Conservation (phyloP, 2,113 vertebrate genomes). For the Nicator chloris region DNA sequence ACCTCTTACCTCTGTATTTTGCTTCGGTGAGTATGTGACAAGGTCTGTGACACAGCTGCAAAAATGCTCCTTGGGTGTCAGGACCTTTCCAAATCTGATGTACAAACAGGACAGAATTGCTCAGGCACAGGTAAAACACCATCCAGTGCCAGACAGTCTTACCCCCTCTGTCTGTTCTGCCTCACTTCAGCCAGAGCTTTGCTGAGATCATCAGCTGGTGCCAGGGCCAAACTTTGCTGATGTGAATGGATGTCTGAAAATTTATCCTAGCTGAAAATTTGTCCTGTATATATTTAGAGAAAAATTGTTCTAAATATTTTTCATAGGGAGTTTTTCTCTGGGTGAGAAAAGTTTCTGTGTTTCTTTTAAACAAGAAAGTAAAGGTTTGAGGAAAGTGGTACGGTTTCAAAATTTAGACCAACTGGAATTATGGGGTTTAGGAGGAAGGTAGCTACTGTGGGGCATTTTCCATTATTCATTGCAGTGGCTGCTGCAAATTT, state of each 20-base stretch:
- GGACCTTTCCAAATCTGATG: background rate
- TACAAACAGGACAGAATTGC: background rate
- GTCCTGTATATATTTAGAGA: background rate
- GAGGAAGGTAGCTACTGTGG: background rate
- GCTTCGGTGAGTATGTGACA: slow-evolving; percentile 78
- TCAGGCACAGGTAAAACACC: background rate
- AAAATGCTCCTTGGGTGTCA: background rate
- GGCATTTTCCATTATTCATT: background rate
- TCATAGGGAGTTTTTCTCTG: background rate
- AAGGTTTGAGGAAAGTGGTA: background rate
- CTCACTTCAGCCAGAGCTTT: background rate
- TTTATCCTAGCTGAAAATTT: background rate
- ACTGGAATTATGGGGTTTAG: background rate
- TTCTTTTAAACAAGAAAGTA: background rate
- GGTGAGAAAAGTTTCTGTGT: background rate
- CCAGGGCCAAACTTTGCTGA: background rate
- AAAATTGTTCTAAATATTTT: background rate
- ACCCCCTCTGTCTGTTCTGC: background rate
- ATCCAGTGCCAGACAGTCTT: background rate
- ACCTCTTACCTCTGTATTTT: slow-evolving; percentile 78
- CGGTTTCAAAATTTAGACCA: background rate
- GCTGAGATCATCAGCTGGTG: background rate
- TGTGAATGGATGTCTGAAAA: background rate
- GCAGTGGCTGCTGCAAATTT: background rate
- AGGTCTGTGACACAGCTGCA: background rate